phyloP scores from a whole-genome alignment of 2,797 vertebrate species.

The Sebastes dallii region DNA sequence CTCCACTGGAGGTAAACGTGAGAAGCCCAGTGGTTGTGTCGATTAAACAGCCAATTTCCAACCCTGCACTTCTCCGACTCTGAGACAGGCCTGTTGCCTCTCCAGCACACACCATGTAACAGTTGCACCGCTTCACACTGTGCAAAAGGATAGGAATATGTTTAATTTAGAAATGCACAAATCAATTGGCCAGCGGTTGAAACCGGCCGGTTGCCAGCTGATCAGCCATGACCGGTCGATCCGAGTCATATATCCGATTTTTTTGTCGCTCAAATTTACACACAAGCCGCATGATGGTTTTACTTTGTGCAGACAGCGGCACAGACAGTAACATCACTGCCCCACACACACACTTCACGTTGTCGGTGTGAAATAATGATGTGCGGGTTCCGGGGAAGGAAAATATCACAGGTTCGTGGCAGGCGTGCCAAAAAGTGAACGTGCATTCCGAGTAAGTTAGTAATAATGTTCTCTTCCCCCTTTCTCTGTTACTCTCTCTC shows the following conservation, averaged over 20 bases:
- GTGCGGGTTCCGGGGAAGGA: too few species aligned
- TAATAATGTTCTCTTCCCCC: too few species aligned
- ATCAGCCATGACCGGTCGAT: not conserved
- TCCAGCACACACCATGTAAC: constrained; percentile 96
- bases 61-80: constrained; percentile 88
- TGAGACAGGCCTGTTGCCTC: constrained; percentile 90
- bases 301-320: accelerated
- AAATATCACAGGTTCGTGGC: too few species aligned
- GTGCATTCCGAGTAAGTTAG: too few species aligned
- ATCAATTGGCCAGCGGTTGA: not conserved
- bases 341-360: too few species aligned
- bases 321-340: too few species aligned
- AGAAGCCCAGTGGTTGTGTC: constrained; percentile 90
- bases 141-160: constrained; percentile 1
- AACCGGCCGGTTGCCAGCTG: not conserved
- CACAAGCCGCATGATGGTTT: too few species aligned
- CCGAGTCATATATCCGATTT: not conserved
- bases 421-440: too few species aligned
- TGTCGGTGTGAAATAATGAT: too few species aligned
- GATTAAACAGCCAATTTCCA: constrained; percentile 94
- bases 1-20: constrained; percentile 92
- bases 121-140: constrained; percentile 93
- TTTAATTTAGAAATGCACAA: not conserved
- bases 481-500: too few species aligned
- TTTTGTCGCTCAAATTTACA: too few species aligned